Evolutionary conservation across 2,113 vertebrate genomes (phyloP), one percentile per base, ranked within the genome.

Genomic region (Crypturellus undulatus): DNA sequence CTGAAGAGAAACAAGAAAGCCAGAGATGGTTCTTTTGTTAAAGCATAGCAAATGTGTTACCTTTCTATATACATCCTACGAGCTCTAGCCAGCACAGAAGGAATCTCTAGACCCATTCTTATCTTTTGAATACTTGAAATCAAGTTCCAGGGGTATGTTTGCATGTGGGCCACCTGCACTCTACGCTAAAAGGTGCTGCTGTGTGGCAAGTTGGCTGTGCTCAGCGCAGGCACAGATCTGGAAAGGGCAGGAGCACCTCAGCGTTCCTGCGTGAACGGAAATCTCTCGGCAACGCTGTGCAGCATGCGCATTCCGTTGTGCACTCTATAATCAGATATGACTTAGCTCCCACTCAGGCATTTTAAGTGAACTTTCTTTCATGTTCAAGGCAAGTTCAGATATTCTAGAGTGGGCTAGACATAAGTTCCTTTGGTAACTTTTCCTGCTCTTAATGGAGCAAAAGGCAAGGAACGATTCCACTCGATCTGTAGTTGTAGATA

Each of bases 21-120:
- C 45, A 0, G 0, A 54, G 13, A 68, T 5, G 4, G 12, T 75
- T 40, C 32, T 25, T 9, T 45, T 22, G 5, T n/a, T 28, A 52
- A 49, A 82, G 36, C 24, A 34, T 10, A 63, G 56, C 21, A 68
- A 64, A 67, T 0, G 0, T 43, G 25, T 30, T 40, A 22, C 21
- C 4, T 63, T 69, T 60, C n/a, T 70, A 40, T 34, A 20, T 20
- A 34, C 8, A 51, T 26, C 14, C 22, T 64, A 15, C 6, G 28
- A 68, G n/a, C 28, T 65, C 79, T 71, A 81, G 19, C 3, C 38
- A 68, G 43, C 68, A 49, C 52, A 58, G 52, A 76, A 62, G 32
- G 52, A 81, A 82, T n/a, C 28, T 22, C 19, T 47, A n/a, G 40
- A 60, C 12, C 21, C 36, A 9, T 47, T 18, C 3, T 36, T 21